A percentile compares a stretch with the other conserved stretches of the same genome.
Evolutionary conservation across 2,797 vertebrate species (phyloP).

Genomic region (Uromys caudimaculatus): DNA sequence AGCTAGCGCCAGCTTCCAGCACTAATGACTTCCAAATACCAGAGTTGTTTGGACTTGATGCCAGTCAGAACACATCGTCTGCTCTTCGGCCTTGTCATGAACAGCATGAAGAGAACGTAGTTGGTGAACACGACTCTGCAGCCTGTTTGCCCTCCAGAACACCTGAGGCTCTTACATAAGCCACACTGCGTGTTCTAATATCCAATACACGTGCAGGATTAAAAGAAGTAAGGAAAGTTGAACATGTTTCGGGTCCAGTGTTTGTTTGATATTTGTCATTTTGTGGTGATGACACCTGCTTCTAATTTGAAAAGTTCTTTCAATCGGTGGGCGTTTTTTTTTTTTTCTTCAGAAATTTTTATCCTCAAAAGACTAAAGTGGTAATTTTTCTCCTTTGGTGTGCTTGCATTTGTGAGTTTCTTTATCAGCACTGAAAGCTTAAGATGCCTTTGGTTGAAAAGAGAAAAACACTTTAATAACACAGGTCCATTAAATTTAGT

Average conservation of each 20-base stretch:
- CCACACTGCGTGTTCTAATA: not conserved
- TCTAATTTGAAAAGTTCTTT: constrained; percentile 65
- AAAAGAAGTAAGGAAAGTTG: constrained; percentile 33
- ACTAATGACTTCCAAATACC: constrained; percentile 11
- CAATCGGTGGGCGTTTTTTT: constrained; percentile 56
- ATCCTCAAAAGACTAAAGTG: constrained; percentile 71
- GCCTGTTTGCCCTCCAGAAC: not conserved
- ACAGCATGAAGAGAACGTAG: not conserved
- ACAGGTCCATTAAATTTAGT: constrained; percentile 48
- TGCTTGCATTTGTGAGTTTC: constrained; percentile 66
- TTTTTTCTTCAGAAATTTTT: constrained; percentile 63
- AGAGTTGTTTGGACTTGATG: not conserved
- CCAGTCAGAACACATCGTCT: not conserved
- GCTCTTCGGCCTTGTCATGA: constrained; percentile 68
- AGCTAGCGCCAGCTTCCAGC: constrained; percentile 42
- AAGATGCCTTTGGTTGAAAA: constrained; percentile 62
- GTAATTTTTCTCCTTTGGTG: constrained; percentile 76
- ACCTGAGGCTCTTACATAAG: not conserved
- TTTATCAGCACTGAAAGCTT: constrained; percentile 54
- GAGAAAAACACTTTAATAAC: constrained; percentile 36
- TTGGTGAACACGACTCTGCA: constrained; percentile 70
- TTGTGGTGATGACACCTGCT: constrained; percentile 65
- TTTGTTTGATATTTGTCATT: constrained; percentile 73
- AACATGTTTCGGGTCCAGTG: not conserved
- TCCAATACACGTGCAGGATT: not conserved